A percentile compares a stretch with the other conserved stretches of the same genome.
These are phyloP conservation scores for Latrodectus geometricus DNA, from an alignment of 1,140 invertebrate genomes.

Conservation along the genomic window DNA sequence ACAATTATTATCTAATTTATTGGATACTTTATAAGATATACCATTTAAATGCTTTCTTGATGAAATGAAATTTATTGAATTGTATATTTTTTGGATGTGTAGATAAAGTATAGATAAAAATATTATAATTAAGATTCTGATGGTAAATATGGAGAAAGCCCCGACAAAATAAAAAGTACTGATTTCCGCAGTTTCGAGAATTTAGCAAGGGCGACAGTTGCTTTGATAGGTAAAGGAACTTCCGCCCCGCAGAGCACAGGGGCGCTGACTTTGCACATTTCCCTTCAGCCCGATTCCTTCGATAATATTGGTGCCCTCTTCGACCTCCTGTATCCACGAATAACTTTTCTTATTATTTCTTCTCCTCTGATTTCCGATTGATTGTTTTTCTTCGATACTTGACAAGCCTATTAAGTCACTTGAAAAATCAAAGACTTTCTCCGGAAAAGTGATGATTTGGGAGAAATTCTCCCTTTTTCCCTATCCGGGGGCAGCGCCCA, in stretches of 20 bases:
- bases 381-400: conserved; percentile 46
- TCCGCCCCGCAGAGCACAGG: conserved; percentile 30
- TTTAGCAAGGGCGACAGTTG: conserved; percentile 18
- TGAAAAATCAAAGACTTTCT: conserved; percentile 13
- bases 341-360: neutral
- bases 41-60: too few species aligned
- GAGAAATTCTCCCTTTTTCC: neutral
- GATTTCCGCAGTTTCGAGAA: conserved; percentile 42
- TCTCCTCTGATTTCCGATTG: conserved; percentile 37
- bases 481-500: neutral
- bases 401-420: conserved; percentile 39
- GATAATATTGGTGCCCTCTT: conserved; percentile 27
- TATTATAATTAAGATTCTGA: too few species aligned
- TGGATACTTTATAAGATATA: too few species aligned
- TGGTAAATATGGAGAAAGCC: conserved; percentile 25
- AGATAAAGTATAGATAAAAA: too few species aligned
- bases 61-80: too few species aligned
- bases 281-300: neutral
- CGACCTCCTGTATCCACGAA: neutral
- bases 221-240: conserved; percentile 41
- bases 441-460: conserved; percentile 7
- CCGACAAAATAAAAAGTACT: neutral
- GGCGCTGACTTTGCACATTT: conserved; percentile 50
- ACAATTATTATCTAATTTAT: too few species aligned
- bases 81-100: too few species aligned